These are phyloP conservation scores for Mechanitis messenoides DNA, from an alignment of 2,888 invertebrate species.

Conservation along the genomic window DNA sequence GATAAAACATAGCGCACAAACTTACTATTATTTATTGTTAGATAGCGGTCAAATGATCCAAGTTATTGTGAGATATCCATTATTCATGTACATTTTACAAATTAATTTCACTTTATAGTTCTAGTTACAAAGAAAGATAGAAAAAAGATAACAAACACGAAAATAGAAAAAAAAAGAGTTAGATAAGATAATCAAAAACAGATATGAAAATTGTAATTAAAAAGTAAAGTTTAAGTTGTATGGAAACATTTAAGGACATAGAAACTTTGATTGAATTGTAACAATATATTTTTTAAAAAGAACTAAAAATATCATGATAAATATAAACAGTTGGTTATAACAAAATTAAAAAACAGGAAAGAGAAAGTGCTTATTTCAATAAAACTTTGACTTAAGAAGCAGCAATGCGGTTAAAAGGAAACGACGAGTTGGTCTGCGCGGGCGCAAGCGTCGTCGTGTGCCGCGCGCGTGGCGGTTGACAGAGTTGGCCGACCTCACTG, in stretches of 20 bases:
- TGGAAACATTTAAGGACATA: background rate
- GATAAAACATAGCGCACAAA: slow-evolving; percentile 35
- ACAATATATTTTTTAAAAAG: background rate
- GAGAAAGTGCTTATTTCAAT: background rate
- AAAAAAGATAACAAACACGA: no score
- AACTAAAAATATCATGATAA: background rate
- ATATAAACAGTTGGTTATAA: background rate
- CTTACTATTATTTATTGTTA: slow-evolving; percentile 64
- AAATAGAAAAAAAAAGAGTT: no score
- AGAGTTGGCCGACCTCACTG: slow-evolving; percentile 57
- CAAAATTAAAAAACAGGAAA: background rate
- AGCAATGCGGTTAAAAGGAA: slow-evolving; percentile 24
- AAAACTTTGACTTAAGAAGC: background rate
- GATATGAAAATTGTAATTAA: no score
- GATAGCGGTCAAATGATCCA: slow-evolving; percentile 60
- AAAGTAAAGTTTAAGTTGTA: no score
- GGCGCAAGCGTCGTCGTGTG: slow-evolving; percentile 43
- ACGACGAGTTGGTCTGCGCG: slow-evolving; percentile 27
- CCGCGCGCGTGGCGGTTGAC: slow-evolving; percentile 49
- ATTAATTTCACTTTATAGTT: slow-evolving; percentile 19
- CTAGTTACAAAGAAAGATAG: background rate
- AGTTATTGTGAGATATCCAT: slow-evolving; percentile 19
- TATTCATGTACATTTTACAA: slow-evolving; percentile 21
- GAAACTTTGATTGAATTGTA: background rate
- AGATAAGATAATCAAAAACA: no score